Evolutionary conservation across 2,113 vertebrate species (phyloP), one percentile per base, ranked within the genome.

Genomic region (Saimiri boliviensis): DNA sequence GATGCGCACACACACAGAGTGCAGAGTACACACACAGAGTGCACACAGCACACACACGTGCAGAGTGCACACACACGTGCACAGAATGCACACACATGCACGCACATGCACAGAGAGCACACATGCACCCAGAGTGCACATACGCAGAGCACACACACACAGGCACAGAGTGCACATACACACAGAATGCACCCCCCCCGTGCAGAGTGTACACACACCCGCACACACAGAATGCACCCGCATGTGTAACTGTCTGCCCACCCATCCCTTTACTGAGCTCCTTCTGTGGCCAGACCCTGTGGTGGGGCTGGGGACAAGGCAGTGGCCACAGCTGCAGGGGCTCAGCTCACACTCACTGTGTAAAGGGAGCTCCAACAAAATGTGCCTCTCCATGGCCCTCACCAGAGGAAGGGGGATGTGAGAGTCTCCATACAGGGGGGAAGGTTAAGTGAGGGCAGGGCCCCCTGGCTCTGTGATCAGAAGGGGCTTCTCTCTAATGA

Each of bases 81-180:
- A 49, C 49, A 49, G 13, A 49, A 4, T 49, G 49, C 49, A 49
- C 49, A 49, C 13, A 49, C 11, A 12, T 49, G 49, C 49, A 10
- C 45, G 6, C 42, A 42, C 42, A 42, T 42, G 10, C 14, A 52
- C 14, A 52, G 47, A 13, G 12, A 2, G 47, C 30, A 54, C 32
- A 70, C 30, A 76, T 52, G 3, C 86, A 68, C 0, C 5, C 77
- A 49, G 12, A 49, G 47, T 14, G 13, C 47, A 14, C 47, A 49
- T 0, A 14, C 12, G 3, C 45, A 42, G 42, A 42, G 42, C 42
- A 6, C 42, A 42, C 58, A 63, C 58, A 63, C 25, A 63, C 3
- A 25, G 7, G 47, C 47, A 47, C 47, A 49, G 12, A 49, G 2
- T 52, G 49, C 49, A 52, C 49, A 49, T 13, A 49, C 49, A 4